Percentiles rank a stretch among this genome's conserved stretches.
These are phyloP conservation scores for Eustalomyia histrio DNA, from an alignment of 2,888 invertebrate genomes.

Conservation along the genomic window DNA sequence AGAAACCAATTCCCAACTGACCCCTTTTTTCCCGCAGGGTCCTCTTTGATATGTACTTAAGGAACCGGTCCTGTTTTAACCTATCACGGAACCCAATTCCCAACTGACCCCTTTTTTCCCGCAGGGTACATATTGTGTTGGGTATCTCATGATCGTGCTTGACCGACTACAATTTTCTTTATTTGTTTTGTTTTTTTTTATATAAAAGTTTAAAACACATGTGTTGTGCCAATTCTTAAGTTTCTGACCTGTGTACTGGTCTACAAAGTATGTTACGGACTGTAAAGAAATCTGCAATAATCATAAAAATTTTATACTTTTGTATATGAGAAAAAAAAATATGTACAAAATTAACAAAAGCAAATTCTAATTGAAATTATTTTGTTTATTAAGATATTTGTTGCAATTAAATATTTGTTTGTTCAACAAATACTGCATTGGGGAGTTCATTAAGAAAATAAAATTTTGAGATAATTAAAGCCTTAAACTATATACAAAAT, in stretches of 20 bases:
- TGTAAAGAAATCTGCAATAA: constrained; percentile 59
- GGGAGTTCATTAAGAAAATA: background rate
- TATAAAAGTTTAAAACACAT: constrained; percentile 28
- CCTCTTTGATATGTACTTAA: no score
- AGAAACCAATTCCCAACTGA: no score
- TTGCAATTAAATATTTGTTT: background rate
- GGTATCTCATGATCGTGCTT: no score
- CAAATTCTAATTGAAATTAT: background rate
- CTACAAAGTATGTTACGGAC: constrained; percentile 59
- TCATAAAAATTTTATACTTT: constrained; percentile 53
- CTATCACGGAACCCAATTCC: no score
- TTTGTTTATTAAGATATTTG: background rate
- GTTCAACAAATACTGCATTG: background rate
- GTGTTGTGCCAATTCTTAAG: constrained; percentile 15
- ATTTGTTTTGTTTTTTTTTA: background rate
- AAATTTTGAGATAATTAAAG: no score
- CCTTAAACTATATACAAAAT: no score
- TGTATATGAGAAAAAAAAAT: constrained; percentile 5
- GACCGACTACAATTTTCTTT: no score
- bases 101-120: no score
- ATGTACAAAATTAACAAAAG: background rate
- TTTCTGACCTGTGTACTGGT: constrained; percentile 40
- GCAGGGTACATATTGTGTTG: no score
- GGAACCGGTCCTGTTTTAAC: no score
- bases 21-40: no score